phyloP scores from a whole-genome alignment of 2,888 invertebrate species.

The Tuberolachnus salignus region DNA sequence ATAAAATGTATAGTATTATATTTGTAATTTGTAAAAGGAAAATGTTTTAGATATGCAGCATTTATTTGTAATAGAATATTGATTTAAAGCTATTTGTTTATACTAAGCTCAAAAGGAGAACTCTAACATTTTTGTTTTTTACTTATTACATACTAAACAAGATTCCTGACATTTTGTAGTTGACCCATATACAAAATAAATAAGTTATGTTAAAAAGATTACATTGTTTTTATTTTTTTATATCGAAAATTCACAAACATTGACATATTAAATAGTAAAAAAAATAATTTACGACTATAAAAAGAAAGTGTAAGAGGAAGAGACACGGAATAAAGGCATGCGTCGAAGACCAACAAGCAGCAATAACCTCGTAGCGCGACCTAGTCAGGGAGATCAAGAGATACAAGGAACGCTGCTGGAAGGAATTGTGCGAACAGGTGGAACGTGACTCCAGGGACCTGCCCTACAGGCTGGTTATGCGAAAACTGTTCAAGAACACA shows the following conservation, averaged over 20 bases:
- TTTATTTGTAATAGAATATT: conserved; percentile 36
- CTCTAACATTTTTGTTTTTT: conserved; percentile 26
- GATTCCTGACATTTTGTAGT: conserved; percentile 32
- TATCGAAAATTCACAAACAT: too few relatives aligned
- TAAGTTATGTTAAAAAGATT: conserved; percentile 1
- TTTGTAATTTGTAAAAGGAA: conserved; percentile 45
- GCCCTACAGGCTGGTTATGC: background rate
- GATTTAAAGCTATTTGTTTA: conserved; percentile 30
- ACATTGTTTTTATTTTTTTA: background rate
- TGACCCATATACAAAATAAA: conserved; percentile 32
- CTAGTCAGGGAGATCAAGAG: background rate
- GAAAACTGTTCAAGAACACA: background rate
- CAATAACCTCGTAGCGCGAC: background rate
- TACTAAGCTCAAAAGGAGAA: conserved; percentile 41
- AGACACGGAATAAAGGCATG: background rate
- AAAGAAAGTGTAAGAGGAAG: background rate
- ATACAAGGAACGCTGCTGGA: conserved; percentile 12
- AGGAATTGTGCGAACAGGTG: too few relatives aligned
- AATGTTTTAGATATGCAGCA: conserved; percentile 23
- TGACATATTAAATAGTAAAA: too few relatives aligned
- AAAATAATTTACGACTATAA: too few relatives aligned
- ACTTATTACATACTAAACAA: conserved; percentile 7
- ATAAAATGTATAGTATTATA: conserved; percentile 45
- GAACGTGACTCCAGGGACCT: background rate
- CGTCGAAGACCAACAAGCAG: background rate